Percentiles rank a stretch among this genome's conserved stretches.
phyloP scores from a whole-genome alignment of 2,113 vertebrate genomes.

The Macrotus californicus region DNA sequence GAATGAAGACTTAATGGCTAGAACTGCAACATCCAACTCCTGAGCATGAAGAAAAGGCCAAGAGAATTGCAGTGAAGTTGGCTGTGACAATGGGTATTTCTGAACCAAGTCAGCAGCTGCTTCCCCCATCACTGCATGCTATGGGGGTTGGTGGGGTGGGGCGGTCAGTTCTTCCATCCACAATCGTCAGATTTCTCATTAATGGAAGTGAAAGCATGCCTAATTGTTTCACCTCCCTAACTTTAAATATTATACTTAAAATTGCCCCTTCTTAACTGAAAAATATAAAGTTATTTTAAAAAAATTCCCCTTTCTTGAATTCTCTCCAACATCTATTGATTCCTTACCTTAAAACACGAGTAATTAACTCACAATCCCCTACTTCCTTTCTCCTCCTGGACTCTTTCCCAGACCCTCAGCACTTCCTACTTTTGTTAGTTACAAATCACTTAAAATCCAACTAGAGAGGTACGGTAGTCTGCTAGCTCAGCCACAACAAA shows the following conservation, averaged over 20 bases:
- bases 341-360: neutral
- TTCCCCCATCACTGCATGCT: neutral
- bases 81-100: neutral
- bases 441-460: neutral
- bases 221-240: neutral
- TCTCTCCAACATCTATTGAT: neutral
- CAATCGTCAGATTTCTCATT: neutral
- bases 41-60: neutral
- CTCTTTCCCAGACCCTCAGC: neutral
- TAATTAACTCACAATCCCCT: neutral
- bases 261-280: neutral
- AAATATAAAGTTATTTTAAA: neutral
- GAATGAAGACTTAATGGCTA: neutral
- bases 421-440: neutral
- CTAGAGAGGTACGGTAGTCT: neutral
- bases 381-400: neutral
- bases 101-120: neutral
- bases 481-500: neutral
- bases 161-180: neutral
- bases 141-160: neutral
- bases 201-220: neutral
- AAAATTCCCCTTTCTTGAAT: neutral
- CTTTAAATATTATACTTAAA: neutral
- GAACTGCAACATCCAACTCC: neutral
- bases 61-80: neutral